These are phyloP conservation scores for Siniperca undulata DNA, from an alignment of 2,797 vertebrate species.

Conservation along the genomic window DNA sequence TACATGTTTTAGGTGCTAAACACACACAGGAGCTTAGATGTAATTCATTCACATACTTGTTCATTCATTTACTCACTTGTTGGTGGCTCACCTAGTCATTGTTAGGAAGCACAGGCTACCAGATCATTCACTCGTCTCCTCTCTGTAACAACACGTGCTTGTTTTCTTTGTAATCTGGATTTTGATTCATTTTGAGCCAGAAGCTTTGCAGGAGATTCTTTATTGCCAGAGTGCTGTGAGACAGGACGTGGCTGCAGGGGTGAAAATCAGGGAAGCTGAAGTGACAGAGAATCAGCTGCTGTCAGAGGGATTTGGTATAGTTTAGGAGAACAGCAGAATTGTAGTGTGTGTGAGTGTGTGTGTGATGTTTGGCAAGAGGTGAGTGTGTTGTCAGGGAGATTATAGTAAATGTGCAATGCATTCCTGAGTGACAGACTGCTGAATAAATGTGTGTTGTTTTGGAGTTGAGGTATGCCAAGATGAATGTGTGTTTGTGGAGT, in stretches of 20 bases:
- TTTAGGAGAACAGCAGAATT: constrained; percentile 12
- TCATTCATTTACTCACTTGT: constrained; percentile 21
- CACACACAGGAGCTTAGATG: background rate
- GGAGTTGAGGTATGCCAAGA: constrained; percentile 10
- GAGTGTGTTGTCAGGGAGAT: constrained; percentile 62
- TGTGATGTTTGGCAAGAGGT: constrained; percentile 46
- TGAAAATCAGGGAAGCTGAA: constrained; percentile 21
- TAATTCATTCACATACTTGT: constrained; percentile 10
- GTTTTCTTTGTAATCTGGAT: constrained; percentile 25
- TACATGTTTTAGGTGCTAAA: background rate
- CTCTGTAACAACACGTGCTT: background rate
- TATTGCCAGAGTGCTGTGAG: constrained; percentile 11
- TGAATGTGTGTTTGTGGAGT: constrained; percentile 43
- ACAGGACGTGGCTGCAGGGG: constrained; percentile 39
- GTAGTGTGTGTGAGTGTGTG: constrained; percentile 20
- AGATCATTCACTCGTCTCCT: background rate
- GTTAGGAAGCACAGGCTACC: background rate
- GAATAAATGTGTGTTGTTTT: constrained; percentile 45
- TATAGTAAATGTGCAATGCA: constrained; percentile 43
- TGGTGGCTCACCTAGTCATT: background rate
- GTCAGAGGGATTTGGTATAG: constrained; percentile 47
- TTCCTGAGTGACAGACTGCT: constrained; percentile 63
- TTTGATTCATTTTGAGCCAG: constrained; percentile 24
- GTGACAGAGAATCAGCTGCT: constrained; percentile 57
- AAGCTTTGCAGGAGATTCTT: background rate